Evolutionary conservation across 2,797 vertebrate genomes (phyloP).

Genomic region (Phoeniculus purpureus): DNA sequence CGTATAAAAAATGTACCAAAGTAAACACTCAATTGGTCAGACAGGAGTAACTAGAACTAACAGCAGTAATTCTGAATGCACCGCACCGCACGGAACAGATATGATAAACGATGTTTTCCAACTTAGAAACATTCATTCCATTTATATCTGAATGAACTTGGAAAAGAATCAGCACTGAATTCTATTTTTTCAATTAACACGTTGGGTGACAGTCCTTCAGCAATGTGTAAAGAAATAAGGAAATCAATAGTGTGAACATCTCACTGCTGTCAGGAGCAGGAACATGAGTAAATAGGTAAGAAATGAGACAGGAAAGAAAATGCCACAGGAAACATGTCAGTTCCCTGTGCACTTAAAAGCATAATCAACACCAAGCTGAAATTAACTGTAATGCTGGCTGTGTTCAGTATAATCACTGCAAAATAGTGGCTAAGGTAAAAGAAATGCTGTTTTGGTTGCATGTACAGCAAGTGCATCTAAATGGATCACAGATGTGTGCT

Average conservation of each 20-base stretch:
- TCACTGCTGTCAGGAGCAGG: not conserved
- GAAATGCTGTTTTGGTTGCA: not conserved
- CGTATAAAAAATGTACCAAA: conserved; percentile 46
- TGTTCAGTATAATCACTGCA: not conserved
- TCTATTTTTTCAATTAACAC: not conserved
- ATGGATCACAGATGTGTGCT: not conserved
- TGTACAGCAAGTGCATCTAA: not conserved
- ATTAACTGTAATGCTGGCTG: not conserved
- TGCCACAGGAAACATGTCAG: not conserved
- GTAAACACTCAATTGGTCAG: conserved; percentile 32
- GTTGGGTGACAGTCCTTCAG: not conserved
- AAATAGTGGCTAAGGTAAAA: not conserved
- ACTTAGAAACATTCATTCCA: not conserved
- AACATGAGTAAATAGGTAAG: not conserved
- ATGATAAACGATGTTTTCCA: not conserved
- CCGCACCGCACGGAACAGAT: not conserved
- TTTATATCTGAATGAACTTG: not conserved
- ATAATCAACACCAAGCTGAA: not conserved
- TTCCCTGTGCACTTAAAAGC: not conserved
- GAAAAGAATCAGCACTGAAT: not conserved
- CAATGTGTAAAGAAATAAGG: not conserved
- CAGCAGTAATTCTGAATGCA: not conserved
- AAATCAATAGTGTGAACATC: not conserved
- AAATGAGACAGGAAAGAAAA: not conserved
- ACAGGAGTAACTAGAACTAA: conserved; percentile 9